Conservation (phyloP, 2,797 vertebrate species). For the Kryptolebias ocellatus region DNA sequence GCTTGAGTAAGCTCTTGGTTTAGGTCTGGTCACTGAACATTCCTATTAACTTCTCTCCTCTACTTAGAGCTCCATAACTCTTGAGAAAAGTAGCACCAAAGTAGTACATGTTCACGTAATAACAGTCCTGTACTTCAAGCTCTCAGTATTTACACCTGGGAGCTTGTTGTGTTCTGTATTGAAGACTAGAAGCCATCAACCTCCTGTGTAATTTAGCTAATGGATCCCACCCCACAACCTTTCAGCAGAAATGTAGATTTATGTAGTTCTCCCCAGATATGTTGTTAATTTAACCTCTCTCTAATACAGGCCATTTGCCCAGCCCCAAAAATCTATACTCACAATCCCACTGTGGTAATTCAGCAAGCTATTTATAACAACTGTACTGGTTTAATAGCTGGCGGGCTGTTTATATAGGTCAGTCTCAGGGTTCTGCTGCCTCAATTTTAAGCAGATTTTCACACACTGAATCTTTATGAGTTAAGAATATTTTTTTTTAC, state of each 20-base stretch:
- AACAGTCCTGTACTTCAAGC: conserved; percentile 47
- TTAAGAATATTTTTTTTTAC: neutral
- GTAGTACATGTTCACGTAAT: conserved; percentile 60
- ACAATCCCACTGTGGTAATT: conserved; percentile 25
- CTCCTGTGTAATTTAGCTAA: conserved; percentile 65
- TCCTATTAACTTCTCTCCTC: conserved; percentile 46
- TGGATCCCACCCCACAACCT: conserved; percentile 37
- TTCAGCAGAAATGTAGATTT: conserved; percentile 14
- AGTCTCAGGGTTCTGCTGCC: conserved; percentile 16
- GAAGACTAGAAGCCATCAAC: conserved; percentile 38
- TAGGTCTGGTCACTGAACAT: conserved; percentile 43
- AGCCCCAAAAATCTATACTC: conserved; percentile 20
- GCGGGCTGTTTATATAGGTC: conserved; percentile 48
- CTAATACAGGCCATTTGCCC: conserved; percentile 15
- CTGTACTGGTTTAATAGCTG: conserved; percentile 28
- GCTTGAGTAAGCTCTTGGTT: conserved; percentile 54
- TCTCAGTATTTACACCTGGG: conserved; percentile 48
- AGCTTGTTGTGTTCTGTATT: conserved; percentile 30
- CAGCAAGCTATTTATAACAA: conserved; percentile 47
- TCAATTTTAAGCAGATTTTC: conserved; percentile 13
- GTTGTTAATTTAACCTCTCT: conserved; percentile 45
- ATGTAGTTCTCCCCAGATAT: conserved; percentile 17
- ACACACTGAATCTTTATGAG: neutral
- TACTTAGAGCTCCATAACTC: conserved; percentile 60
- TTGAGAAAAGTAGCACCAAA: conserved; percentile 54